Base-by-base conservation (phyloP, 1,140 invertebrate species). In the Drosophila rufa region DNA sequence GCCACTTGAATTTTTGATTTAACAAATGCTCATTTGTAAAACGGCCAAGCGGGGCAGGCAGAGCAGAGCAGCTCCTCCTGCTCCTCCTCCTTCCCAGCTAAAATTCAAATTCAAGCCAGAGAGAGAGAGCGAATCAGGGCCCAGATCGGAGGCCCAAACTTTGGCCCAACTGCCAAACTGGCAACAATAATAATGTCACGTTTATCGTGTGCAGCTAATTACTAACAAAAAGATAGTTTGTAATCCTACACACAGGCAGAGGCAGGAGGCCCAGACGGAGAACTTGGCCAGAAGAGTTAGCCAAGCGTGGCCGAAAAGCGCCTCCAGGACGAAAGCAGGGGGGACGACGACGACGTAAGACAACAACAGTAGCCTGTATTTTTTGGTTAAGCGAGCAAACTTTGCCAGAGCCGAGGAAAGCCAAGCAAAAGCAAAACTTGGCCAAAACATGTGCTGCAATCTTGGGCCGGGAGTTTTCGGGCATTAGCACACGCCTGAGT, bases 141-240 rank as follows among this genome's bases (percentile, higher is more conserved):
- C 46, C 30, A 36, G 33, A 46, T 68, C 42, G 25, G 19, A 38
- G 60, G 48, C 61, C 38, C 64, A 87, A 89, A 80, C 55, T 89
- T 86, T 82, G 67, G 82, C 78, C 74, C 82, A 79, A 86, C 62
- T 53, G 51, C 19, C 56, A 76, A 75, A 75, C 71, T 87, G 80
- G 80, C 77, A 87, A 89, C 85, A 90, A 90, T 89, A 89, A 89
- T 89, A 89, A 89, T 89, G 85, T 89, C 85, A 89, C 85, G 85
- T 89, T 89, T 89, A 90, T 89, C 85, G 85, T 89, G 85, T 89
- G 85, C 85, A 89, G 85, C 85, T 89, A 89, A 89, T 89, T 89
- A 89, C 85, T 90, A 89, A 89, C 85, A 89, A 90, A 89, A 89
- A 89, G 85, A 89, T 89, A 89, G 85, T 89, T 89, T 89, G 85